A percentile compares a stretch with the other conserved stretches of the same genome.
phyloP scores from a whole-genome alignment of 2,888 invertebrate genomes.

The Brachylomia viminalis region DNA sequence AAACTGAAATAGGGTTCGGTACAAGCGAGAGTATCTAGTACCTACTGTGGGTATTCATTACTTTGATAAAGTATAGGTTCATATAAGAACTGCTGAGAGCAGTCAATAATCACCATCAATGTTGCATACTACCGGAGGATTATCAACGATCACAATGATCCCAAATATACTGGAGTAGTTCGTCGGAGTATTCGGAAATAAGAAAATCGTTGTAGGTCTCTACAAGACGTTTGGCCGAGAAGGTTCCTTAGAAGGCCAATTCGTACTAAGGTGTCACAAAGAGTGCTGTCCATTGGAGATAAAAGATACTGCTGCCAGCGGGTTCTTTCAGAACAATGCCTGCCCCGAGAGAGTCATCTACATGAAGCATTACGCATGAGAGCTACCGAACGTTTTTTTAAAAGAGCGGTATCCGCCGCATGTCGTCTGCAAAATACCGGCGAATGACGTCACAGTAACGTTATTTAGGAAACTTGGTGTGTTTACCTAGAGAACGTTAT shows the following conservation, averaged over 20 bases:
- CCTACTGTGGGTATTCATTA: background rate
- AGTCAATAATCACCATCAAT: background rate
- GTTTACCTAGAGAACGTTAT: too few relatives aligned
- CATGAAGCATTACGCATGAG: background rate
- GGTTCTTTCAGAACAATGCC: background rate
- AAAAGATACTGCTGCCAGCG: background rate
- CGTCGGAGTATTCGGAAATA: too few relatives aligned
- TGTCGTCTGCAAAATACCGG: too few relatives aligned
- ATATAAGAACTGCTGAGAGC: background rate
- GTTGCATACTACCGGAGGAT: background rate
- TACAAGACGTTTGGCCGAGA: background rate
- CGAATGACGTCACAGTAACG: too few relatives aligned
- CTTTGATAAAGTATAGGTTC: background rate
- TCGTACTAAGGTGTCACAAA: background rate
- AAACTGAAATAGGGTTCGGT: slow-evolving; percentile 70
- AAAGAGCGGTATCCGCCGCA: too few relatives aligned
- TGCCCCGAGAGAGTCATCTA: background rate
- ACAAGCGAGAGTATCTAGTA: slow-evolving; percentile 30
- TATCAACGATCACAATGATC: background rate
- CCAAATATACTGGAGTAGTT: background rate
- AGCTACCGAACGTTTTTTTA: too few relatives aligned
- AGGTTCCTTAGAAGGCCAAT: background rate
- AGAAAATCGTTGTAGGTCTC: background rate
- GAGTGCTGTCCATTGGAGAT: background rate
- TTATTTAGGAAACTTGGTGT: too few relatives aligned